These are phyloP conservation scores for Dolomedes plantarius DNA, from an alignment of 2,888 invertebrate species.

Conservation along the genomic window DNA sequence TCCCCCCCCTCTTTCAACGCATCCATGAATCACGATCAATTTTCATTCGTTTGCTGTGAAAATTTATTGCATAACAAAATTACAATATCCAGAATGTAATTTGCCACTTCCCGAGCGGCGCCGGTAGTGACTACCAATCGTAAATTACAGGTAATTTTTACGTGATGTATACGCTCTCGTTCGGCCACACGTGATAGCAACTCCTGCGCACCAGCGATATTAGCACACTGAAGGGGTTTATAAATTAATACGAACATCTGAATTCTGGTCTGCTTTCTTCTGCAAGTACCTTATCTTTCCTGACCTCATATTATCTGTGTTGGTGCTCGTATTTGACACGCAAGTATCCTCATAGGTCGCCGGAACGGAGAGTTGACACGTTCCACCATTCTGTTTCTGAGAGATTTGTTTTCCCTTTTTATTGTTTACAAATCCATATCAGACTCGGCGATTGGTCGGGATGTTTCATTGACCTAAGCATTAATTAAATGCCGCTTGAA, in stretches of 20 bases:
- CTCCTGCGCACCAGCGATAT: not conserved
- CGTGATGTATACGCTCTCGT: not conserved
- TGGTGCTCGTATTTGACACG: not conserved
- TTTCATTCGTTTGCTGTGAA: not conserved
- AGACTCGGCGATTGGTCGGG: no score
- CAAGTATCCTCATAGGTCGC: not conserved
- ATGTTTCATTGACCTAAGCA: no score
- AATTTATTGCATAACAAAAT: constrained; percentile 14
- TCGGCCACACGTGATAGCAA: not conserved
- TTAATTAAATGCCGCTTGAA: no score
- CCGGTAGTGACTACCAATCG: not conserved
- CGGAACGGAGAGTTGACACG: not conserved
- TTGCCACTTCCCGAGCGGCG: constrained; percentile 1
- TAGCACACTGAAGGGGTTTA: not conserved
- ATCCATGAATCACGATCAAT: not conserved
- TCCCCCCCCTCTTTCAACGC: not conserved
- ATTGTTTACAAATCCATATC: no score
- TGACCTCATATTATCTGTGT: constrained; percentile 1
- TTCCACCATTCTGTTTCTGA: constrained; percentile 1
- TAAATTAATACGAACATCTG: not conserved
- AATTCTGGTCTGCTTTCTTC: not conserved
- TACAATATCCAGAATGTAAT: constrained; percentile 8
- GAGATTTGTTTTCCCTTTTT: not conserved
- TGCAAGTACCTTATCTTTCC: not conserved
- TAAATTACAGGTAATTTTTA: not conserved